Percentiles rank a stretch among this genome's conserved stretches.
Evolutionary conservation across 30 jellyfish, hydroid and myxozoan genomes (phyloP).

Genomic region (Aurelia aurita complex sp. Pacific): DNA sequence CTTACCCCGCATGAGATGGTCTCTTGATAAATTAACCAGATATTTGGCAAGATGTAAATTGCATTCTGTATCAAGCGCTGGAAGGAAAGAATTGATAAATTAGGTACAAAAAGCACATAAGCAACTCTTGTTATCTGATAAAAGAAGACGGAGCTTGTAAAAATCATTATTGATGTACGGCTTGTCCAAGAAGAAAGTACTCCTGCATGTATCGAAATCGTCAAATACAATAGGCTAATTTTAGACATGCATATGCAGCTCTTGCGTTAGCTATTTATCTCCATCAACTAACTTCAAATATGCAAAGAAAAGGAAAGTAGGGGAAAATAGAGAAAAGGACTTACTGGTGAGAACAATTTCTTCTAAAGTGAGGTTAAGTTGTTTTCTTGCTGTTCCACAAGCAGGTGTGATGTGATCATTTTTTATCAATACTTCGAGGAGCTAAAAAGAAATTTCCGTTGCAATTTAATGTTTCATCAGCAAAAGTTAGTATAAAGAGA

Average conservation of each 20-base stretch:
- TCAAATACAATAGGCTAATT: no score
- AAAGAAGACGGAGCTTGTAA: no score
- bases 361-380: constrained; percentile 25
- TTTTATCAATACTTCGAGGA: constrained; percentile 50
- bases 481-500: neutral
- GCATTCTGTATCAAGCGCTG: constrained; percentile 47
- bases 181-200: no score
- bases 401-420: constrained; percentile 54
- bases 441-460: constrained; percentile 12
- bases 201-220: no score
- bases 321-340: neutral
- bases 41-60: constrained; percentile 37
- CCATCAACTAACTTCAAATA: no score
- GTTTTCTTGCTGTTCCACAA: constrained; percentile 47
- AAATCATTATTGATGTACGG: no score
- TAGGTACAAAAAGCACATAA: no score
- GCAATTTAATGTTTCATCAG: no score
- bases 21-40: constrained; percentile 29
- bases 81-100: neutral
- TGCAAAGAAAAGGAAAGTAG: no score
- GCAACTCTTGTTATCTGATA: no score
- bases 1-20: constrained; percentile 25
- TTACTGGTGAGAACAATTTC: constrained; percentile 56
- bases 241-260: no score
- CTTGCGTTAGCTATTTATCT: no score